Conservation (phyloP, 2,888 invertebrate genomes). For the Leptogaster cylindrica region DNA sequence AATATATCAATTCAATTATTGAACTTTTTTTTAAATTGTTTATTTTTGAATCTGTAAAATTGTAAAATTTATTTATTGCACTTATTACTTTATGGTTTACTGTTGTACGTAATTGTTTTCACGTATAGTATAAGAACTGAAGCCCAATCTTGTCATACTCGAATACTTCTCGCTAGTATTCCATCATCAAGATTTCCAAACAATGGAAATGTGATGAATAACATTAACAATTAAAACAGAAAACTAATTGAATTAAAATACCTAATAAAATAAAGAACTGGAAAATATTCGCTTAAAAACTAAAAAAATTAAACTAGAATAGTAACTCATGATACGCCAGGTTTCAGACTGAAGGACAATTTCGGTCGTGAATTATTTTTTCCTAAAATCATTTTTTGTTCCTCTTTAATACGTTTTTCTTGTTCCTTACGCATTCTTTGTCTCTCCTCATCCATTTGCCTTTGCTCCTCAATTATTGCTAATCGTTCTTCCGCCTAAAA, state of each 20-base stretch:
- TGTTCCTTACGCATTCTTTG: constrained; percentile 92
- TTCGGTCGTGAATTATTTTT: constrained; percentile 97
- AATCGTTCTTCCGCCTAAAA: constrained; percentile 92
- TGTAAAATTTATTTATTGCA: too few species aligned
- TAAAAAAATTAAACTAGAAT: constrained; percentile 5
- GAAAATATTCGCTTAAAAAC: constrained; percentile 15
- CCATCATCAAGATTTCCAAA: too few species aligned
- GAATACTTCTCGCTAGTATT: constrained; percentile 10
- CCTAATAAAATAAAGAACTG: not conserved
- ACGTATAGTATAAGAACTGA: too few species aligned
- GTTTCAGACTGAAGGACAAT: constrained; percentile 88
- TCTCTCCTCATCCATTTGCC: constrained; percentile 93
- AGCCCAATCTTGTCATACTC: constrained; percentile 4
- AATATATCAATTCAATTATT: too few species aligned
- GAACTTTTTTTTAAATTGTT: too few species aligned
- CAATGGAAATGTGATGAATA: too few species aligned
- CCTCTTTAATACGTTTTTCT: constrained; percentile 89
- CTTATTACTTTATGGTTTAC: too few species aligned
- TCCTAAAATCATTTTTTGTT: constrained; percentile 95
- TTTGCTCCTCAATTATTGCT: constrained; percentile 95
- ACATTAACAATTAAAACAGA: constrained; percentile 6
- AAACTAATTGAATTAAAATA: not conserved
- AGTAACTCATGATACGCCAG: constrained; percentile 70
- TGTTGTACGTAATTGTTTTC: too few species aligned
- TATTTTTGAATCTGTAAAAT: too few species aligned